These are phyloP conservation scores for Ptychodera flava DNA, from an alignment of 35 echinoderm and acorn worm species.

Conservation along the genomic window DNA sequence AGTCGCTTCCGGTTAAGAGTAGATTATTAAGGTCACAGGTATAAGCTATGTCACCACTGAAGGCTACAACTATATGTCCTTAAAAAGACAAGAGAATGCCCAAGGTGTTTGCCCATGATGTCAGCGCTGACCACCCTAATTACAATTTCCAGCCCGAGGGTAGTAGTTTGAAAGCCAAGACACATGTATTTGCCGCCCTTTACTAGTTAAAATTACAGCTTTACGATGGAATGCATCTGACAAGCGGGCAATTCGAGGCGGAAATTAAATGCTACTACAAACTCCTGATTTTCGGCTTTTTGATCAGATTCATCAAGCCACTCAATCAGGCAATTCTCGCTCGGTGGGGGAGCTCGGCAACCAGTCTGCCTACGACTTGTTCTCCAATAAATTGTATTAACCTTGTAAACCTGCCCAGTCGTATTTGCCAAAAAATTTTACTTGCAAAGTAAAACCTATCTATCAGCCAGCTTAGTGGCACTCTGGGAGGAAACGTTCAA, in stretches of 20 bases:
- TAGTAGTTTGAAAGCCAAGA: background rate
- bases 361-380: background rate
- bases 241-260: background rate
- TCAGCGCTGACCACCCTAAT: background rate
- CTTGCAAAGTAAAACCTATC: no score
- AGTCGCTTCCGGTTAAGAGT: background rate
- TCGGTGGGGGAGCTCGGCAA: background rate
- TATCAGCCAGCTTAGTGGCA: no score
- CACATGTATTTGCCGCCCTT: background rate
- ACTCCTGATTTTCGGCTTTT: background rate
- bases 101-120: background rate
- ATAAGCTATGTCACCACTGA: background rate
- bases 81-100: background rate
- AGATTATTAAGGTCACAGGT: background rate
- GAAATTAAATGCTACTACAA: background rate
- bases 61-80: background rate
- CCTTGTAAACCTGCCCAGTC: background rate
- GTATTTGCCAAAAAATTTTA: background rate
- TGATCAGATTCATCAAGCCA: background rate
- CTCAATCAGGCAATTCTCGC: background rate
- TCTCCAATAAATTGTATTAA: background rate
- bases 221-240: background rate
- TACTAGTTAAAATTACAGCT: background rate
- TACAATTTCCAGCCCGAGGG: background rate
- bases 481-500: no score